These are phyloP conservation scores for Chromis chromis DNA, from an alignment of 2,797 vertebrate genomes.

Conservation along the genomic window DNA sequence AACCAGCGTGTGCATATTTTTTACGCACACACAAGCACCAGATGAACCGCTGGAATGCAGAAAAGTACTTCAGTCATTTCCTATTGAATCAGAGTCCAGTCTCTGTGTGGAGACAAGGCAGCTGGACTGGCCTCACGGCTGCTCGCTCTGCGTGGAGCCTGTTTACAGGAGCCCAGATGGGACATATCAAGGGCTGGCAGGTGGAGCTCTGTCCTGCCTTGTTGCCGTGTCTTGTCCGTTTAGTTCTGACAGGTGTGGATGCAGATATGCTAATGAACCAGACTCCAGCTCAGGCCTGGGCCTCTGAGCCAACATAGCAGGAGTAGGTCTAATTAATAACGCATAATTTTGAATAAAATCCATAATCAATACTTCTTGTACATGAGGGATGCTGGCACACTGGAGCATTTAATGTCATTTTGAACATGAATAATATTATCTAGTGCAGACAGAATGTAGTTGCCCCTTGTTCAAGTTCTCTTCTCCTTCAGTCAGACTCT, in stretches of 20 bases:
- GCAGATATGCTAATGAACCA: not conserved
- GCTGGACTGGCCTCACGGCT: constrained; percentile 47
- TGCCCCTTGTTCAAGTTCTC: not conserved
- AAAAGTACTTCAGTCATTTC: constrained; percentile 28
- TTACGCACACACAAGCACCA: constrained; percentile 12
- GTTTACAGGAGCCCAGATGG: constrained; percentile 56
- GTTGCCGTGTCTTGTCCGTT: constrained; percentile 20
- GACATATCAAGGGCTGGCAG: constrained; percentile 29
- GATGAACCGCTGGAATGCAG: constrained; percentile 7
- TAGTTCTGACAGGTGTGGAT: constrained; percentile 11
- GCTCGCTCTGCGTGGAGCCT: constrained; percentile 17
- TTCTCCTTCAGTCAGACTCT: not conserved
- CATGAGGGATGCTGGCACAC: not conserved
- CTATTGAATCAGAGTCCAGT: constrained; percentile 44
- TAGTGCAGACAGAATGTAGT: not conserved
- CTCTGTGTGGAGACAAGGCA: constrained; percentile 32
- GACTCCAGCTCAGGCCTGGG: not conserved
- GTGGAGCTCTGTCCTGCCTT: constrained; percentile 33
- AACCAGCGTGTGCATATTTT: constrained; percentile 1
- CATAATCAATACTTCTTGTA: not conserved
- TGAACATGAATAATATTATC: not conserved
- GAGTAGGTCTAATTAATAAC: not conserved
- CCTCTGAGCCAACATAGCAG: not conserved
- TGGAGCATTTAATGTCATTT: not conserved
- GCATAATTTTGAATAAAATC: not conserved